These are phyloP conservation scores for Arothron firmamentum DNA, from an alignment of 2,113 vertebrate genomes.

Conservation along the genomic window DNA sequence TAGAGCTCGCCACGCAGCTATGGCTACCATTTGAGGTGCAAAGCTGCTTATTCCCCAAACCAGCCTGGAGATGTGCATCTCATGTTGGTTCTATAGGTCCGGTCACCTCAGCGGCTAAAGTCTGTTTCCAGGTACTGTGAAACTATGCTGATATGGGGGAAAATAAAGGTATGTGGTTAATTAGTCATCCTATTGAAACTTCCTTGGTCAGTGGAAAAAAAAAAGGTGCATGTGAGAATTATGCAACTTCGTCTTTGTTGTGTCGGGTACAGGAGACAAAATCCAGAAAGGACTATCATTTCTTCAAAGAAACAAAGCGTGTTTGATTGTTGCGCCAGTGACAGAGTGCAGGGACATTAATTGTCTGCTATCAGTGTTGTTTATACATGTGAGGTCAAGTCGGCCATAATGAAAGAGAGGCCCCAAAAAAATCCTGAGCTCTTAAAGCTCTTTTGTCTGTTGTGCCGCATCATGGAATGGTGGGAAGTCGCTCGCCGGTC, in stretches of 20 bases:
- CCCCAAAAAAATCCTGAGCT: constrained; percentile 17
- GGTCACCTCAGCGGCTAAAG: constrained; percentile 1
- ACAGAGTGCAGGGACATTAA: neutral
- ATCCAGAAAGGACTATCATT: no score
- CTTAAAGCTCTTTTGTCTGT: constrained; percentile 56
- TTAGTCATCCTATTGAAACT: constrained; percentile 49
- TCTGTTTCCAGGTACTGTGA: constrained; percentile 23
- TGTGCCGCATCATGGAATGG: constrained; percentile 48
- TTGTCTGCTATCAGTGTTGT: neutral
- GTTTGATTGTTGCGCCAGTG: neutral
- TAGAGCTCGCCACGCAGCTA: neutral
- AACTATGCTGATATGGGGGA: constrained; percentile 49
- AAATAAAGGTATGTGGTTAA: constrained; percentile 34
- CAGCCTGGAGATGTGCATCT: neutral
- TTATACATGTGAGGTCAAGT: neutral
- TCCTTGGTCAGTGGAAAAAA: constrained; percentile 58
- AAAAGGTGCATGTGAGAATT: neutral
- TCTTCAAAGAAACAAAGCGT: no score
- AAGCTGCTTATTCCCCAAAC: neutral
- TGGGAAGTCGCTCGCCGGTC: constrained; percentile 51
- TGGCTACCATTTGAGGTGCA: neutral
- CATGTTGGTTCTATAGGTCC: neutral
- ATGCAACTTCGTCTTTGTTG: neutral
- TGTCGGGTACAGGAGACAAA: no score
- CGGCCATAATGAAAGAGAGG: neutral